Evolutionary conservation across 2,113 vertebrate genomes (phyloP).

Genomic region (Maccullochella peelii): DNA sequence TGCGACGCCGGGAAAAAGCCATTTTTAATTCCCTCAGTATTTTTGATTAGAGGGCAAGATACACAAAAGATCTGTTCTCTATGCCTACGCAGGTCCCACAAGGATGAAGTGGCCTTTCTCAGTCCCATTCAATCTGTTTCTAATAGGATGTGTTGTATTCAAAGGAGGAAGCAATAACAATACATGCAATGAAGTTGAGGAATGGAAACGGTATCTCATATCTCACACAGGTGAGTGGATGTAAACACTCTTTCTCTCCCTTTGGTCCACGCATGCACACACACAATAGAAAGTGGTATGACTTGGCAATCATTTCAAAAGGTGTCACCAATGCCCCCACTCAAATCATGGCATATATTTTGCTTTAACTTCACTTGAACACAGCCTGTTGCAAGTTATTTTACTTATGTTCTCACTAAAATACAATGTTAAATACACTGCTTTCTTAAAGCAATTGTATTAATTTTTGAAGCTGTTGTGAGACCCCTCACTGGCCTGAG

Average conservation of each 20-base stretch:
- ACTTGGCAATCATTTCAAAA: conserved; percentile 10
- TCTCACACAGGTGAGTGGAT: conserved; percentile 37
- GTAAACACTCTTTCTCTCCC: conserved; percentile 27
- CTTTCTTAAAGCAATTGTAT: background rate
- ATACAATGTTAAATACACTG: background rate
- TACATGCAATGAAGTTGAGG: conserved; percentile 20
- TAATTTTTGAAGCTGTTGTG: background rate
- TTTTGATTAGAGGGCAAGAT: conserved; percentile 49
- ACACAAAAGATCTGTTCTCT: conserved; percentile 54
- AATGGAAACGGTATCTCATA: conserved; percentile 30
- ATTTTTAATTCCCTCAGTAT: conserved; percentile 47
- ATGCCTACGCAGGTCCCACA: conserved; percentile 26
- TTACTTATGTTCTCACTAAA: conserved; percentile 1
- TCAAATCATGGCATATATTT: background rate
- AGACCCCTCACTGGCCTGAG: background rate
- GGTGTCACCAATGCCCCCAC: background rate
- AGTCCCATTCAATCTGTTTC: conserved; percentile 59
- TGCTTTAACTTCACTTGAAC: background rate
- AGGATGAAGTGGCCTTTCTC: conserved; percentile 61
- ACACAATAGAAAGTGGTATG: background rate
- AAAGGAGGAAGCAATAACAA: conserved; percentile 60
- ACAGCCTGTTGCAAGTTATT: background rate
- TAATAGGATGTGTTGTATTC: conserved; percentile 58
- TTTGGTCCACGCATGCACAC: background rate
- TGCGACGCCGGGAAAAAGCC: background rate